Base-by-base conservation (phyloP, 2,888 invertebrate genomes). In the Sarcophaga rosellei region DNA sequence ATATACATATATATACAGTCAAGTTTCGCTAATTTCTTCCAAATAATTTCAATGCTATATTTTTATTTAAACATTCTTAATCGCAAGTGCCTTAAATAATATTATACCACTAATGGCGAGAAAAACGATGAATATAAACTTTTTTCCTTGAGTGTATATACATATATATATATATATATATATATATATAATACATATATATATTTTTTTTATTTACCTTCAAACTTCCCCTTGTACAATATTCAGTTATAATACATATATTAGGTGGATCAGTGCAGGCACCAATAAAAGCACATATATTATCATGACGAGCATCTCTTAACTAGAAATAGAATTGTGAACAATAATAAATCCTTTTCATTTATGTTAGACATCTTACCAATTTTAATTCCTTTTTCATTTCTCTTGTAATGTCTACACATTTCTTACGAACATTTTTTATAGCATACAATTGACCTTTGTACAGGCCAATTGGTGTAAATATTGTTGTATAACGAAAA, bases 371-470 rank as follows among this genome's bases (percentile, higher is more conserved):
- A 15, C 15, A 25, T 74, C 95, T 94, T 92, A 97, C 97, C 94
- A 97, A 95, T 95, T 98, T 98, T 2, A 98, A 94, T 93, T 98
- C 98, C 92, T 97, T 98, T 92, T 98, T 98, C 95, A 98, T 97
- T 91, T 96, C 97, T 68, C 98, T 94, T 6, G 96, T 98, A 75
- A 98, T 97, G 90, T 98, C 98, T 21, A 98, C 96, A 80, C 96
- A 96, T 91, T 96, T 97, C 91, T 97, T 96, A 87, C 96, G 94
- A 20, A 98, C 96, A 88, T 96, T 96, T 91, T 98, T 98, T 76
- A 98, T 95, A 11, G 98, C 97, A 85, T 98, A 96, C 80, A 98
- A 95, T 77, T 97, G 95, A 0, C 98, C 98, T 90, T 96, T 96
- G 93, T 98, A 98, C 87, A 97, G 95, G 11, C 98, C 98, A 63